Evolutionary conservation across 2,113 vertebrate species (phyloP).

Genomic region (Cottus gobio): DNA sequence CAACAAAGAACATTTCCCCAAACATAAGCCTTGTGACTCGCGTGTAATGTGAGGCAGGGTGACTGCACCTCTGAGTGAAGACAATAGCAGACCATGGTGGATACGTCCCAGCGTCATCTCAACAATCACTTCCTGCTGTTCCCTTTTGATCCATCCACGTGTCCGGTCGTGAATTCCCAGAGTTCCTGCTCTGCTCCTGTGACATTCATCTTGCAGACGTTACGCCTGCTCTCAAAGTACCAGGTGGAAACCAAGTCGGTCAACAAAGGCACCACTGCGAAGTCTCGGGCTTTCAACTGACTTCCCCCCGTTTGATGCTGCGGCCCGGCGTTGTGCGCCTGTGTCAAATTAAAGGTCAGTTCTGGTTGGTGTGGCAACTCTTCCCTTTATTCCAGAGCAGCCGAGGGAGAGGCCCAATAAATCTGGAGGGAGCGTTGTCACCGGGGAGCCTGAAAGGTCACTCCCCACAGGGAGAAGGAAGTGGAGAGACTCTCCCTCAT

Average conservation of each 20-base stretch:
- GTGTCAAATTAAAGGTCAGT: constrained; percentile 79
- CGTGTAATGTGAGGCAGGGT: not conserved
- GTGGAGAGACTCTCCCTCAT: constrained; percentile 77
- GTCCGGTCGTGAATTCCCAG: constrained; percentile 5
- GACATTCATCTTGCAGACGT: constrained; percentile 45
- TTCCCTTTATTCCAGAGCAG: constrained; percentile 70
- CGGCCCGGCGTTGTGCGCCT: constrained; percentile 40
- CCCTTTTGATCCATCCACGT: constrained; percentile 23
- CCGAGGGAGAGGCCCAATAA: constrained; percentile 76
- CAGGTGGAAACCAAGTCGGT: constrained; percentile 59
- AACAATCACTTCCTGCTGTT: constrained; percentile 15
- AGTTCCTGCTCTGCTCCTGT: not conserved
- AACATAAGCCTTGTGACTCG: not conserved
- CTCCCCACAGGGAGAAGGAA: constrained; percentile 70
- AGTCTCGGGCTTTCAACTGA: constrained; percentile 56
- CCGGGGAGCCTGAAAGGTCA: constrained; percentile 81
- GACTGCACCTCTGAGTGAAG: constrained; percentile 8
- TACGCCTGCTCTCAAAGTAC: constrained; percentile 50
- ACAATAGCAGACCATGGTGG: constrained; percentile 13
- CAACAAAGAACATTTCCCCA: not conserved
- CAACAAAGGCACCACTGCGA: constrained; percentile 46
- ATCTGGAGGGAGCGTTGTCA: constrained; percentile 80
- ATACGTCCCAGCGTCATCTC: constrained; percentile 23
- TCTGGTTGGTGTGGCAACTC: constrained; percentile 73
- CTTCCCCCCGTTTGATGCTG: constrained; percentile 60